These are phyloP conservation scores for Parnassius mnemosyne DNA, from an alignment of 2,888 invertebrate species.

Conservation along the genomic window DNA sequence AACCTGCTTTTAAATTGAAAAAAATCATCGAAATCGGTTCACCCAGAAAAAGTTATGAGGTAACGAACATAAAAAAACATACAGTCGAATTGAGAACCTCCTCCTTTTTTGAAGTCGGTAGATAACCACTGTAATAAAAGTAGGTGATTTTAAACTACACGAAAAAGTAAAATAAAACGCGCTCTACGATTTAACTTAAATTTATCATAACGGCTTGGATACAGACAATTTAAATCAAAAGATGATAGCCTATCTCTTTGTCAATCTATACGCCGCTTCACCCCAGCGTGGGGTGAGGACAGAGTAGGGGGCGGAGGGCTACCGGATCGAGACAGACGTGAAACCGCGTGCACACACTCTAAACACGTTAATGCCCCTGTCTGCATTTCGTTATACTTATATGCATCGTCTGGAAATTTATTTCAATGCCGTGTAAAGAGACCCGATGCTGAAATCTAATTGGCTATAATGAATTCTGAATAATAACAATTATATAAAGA, in stretches of 20 bases:
- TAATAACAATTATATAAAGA: no score
- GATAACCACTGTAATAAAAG: no score
- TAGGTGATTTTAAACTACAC: no score
- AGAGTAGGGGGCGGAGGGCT: constrained; percentile 4
- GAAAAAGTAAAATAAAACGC: no score
- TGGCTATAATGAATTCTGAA: no score
- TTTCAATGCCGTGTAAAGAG: neutral
- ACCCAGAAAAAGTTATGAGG: no score
- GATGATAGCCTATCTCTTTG: constrained; percentile 23
- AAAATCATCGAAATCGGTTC: no score
- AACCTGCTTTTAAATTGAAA: no score
- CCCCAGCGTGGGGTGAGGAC: constrained; percentile 7
- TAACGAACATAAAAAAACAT: no score
- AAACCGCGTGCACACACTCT: constrained; percentile 25
- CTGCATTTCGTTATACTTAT: constrained; percentile 20
- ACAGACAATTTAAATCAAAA: constrained; percentile 22
- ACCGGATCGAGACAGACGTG: constrained; percentile 20
- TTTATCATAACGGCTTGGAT: neutral
- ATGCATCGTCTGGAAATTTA: constrained; percentile 16
- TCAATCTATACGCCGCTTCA: constrained; percentile 19
- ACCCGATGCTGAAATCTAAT: neutral
- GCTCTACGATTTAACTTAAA: neutral
- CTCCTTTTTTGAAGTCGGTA: no score
- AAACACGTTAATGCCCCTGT: constrained; percentile 25
- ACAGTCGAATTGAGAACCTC: no score